A percentile compares a stretch with the other conserved stretches of the same genome.
Conservation (phyloP, 1,140 invertebrate species). For the Mercenaria mercenaria region DNA sequence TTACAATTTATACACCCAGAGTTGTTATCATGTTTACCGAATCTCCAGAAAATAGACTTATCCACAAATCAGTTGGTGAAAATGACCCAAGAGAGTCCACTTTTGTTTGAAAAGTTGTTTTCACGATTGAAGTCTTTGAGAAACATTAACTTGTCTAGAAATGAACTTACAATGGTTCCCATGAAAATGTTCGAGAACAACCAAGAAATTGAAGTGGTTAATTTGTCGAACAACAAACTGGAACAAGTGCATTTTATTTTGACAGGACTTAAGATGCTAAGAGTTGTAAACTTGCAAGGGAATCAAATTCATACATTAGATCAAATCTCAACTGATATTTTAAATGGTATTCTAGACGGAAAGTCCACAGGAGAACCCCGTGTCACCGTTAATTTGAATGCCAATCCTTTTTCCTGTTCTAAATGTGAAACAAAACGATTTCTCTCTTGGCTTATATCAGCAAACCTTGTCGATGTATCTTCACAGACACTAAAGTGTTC, state of each 20-base stretch:
- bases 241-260: background rate
- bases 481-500: background rate
- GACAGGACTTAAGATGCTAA: background rate
- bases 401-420: background rate
- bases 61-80: background rate
- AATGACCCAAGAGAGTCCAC: background rate
- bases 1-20: conserved; percentile 34
- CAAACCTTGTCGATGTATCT: background rate
- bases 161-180: background rate
- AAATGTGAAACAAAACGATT: background rate
- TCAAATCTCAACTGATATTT: background rate
- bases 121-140: background rate
- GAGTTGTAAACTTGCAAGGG: background rate
- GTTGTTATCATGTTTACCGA: background rate
- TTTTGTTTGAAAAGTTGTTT: background rate
- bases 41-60: background rate
- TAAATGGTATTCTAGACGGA: background rate
- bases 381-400: background rate
- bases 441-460: background rate
- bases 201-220: background rate
- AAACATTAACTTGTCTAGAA: background rate
- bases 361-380: background rate
- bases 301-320: conserved; percentile 1
- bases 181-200: background rate
- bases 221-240: background rate